phyloP scores from a whole-genome alignment of 2,113 vertebrate species.

The Scopus umbretta region DNA sequence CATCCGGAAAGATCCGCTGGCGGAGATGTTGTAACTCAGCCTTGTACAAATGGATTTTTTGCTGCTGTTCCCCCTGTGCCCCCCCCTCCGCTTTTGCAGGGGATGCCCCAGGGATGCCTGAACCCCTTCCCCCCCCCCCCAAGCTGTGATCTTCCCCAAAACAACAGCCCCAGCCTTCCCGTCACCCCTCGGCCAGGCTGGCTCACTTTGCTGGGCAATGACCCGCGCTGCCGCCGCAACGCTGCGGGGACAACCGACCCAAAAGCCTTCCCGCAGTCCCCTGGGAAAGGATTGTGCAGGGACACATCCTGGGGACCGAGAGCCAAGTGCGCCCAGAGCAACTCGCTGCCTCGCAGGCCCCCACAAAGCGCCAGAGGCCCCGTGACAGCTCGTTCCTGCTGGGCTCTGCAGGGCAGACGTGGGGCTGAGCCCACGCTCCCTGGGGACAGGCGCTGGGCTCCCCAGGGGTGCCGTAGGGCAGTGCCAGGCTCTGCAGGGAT shows the following conservation, averaged over 20 bases:
- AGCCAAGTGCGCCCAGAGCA: too few species aligned
- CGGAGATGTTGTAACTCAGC: background rate
- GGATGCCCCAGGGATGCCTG: background rate
- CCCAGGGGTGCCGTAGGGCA: background rate
- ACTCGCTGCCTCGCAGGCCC: rapidly evolving
- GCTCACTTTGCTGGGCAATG: rapidly evolving
- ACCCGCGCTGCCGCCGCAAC: rapidly evolving
- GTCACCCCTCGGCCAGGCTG: rapidly evolving
- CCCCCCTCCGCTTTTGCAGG: background rate
- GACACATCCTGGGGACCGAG: background rate
- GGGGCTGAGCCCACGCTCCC: background rate
- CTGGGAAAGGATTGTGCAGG: background rate
- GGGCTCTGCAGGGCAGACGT: rapidly evolving
- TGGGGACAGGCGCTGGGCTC: background rate
- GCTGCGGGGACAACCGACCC: background rate
- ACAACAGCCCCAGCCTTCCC: background rate
- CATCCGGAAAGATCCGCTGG: background rate
- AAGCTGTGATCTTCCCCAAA: background rate
- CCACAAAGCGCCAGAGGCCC: rapidly evolving
- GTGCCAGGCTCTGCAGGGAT: too few species aligned
- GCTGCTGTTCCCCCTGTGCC: background rate
- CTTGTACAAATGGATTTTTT: rapidly evolving
- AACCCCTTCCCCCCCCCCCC: too few species aligned
- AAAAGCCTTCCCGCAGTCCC: background rate
- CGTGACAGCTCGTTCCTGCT: rapidly evolving